Conservation (phyloP, 2,797 vertebrate genomes). For the Diplodus sargus region DNA sequence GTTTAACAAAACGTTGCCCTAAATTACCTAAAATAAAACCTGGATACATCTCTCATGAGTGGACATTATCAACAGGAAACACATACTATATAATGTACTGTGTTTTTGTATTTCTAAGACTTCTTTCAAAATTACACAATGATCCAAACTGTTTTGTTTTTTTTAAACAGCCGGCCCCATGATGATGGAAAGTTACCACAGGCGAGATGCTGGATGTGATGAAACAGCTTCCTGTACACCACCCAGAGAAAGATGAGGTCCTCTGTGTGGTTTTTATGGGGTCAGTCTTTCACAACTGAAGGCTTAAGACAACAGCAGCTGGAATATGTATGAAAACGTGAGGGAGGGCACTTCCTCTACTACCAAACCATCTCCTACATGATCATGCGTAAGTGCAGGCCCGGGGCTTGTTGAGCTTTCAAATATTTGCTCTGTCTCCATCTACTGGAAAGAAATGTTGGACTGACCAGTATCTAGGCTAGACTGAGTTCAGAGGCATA, state of each 20-base stretch:
- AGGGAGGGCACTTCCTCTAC: slow-evolving; percentile 30
- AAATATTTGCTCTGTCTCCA: slow-evolving; percentile 80
- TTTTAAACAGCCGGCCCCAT: background rate
- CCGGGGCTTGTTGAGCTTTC: slow-evolving; percentile 49
- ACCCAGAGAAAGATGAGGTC: slow-evolving; percentile 24
- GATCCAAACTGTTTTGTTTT: background rate
- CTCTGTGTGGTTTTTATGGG: slow-evolving; percentile 8
- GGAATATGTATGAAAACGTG: slow-evolving; percentile 23
- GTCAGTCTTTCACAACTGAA: slow-evolving; percentile 22
- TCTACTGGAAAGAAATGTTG: slow-evolving; percentile 71
- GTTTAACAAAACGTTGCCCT: background rate
- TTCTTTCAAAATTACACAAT: background rate
- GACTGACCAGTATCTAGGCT: slow-evolving; percentile 71
- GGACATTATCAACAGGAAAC: background rate
- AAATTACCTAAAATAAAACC: background rate
- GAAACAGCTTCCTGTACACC: slow-evolving; percentile 45
- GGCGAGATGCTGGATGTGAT: slow-evolving; percentile 47
- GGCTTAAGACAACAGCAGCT: slow-evolving; percentile 7
- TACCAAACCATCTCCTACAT: slow-evolving; percentile 25
- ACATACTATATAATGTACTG: background rate
- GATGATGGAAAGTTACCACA: slow-evolving; percentile 55
- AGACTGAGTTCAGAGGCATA: slow-evolving; percentile 72
- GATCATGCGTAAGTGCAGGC: slow-evolving; percentile 39
- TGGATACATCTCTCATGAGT: background rate
- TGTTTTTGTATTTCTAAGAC: background rate